phyloP scores from a whole-genome alignment of 2,797 vertebrate genomes.

The Odontamblyopus rebecca region DNA sequence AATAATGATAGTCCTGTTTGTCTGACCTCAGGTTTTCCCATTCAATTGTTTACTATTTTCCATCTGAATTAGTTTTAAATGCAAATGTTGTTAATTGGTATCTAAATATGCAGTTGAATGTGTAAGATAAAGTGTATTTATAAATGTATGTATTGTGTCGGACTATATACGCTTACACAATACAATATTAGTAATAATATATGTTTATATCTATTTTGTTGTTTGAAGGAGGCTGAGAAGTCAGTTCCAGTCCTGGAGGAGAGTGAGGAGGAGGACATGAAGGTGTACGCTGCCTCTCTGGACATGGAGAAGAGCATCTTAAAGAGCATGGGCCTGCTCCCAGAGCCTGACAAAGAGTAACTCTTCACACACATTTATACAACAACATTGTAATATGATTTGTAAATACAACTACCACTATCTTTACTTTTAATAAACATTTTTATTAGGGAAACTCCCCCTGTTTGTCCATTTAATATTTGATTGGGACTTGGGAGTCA shows the following conservation, averaged over 20 bases:
- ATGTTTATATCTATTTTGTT: conserved; percentile 10
- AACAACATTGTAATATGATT: not conserved
- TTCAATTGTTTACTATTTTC: too few relatives aligned
- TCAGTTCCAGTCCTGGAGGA: conserved; percentile 53
- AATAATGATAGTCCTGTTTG: too few relatives aligned
- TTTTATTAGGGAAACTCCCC: not conserved
- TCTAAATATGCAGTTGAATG: too few relatives aligned
- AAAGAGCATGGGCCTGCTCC: conserved; percentile 51
- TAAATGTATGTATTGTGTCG: conserved; percentile 11
- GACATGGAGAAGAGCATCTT: conserved; percentile 69
- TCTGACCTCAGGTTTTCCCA: too few relatives aligned
- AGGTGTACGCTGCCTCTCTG: conserved; percentile 62
- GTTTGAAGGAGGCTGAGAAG: conserved; percentile 50
- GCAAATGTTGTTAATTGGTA: too few relatives aligned
- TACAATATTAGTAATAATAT: not conserved
- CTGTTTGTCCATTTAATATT: not conserved
- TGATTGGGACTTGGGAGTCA: conserved; percentile 10
- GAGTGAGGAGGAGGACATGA: conserved; percentile 50
- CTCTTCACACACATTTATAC: conserved; percentile 1
- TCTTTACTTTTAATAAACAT: conserved; percentile 7
- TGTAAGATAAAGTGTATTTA: not conserved
- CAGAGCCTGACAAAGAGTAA: conserved; percentile 9
- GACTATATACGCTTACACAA: not conserved
- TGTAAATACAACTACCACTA: not conserved
- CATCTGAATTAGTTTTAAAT: too few relatives aligned